Base-by-base conservation (phyloP, 2,113 vertebrate genomes). In the Halichoerus grypus region DNA sequence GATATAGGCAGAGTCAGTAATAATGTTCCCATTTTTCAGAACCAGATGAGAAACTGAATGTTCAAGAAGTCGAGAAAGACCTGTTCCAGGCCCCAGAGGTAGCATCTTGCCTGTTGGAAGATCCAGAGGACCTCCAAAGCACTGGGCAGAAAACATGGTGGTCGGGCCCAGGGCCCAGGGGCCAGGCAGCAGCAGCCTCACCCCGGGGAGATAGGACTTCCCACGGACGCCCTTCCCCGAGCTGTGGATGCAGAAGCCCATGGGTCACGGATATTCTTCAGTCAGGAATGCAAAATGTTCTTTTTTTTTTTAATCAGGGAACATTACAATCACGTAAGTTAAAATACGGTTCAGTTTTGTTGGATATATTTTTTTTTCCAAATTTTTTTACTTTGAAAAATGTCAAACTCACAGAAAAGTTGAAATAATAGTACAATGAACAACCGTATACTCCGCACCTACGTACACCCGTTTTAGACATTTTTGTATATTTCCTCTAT, bases 171-270 rank as follows among this genome's bases (percentile, higher is more conserved):
- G 22, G 12, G 4, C 39, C 39, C 22, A 4, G 24, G 24, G 71
- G 10, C 36, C 1, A 10, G 12, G 6, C 13, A 7, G 42, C 39
- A 8, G 26, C 2, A 4, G 42, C 74, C 24, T 24, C 26, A 4
- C 42, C 26, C 21, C 0, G 39, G 22, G 67, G 18, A 71, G 67
- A 21, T 42, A 5, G 39, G 39, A 42, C 11, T 3, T 6, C 36
- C 69, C 10, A 1, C 22, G 4, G 39, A 42, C 3, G 71, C 36
- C 71, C 36, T 42, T 1, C 3, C 71, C 42, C 0, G 2, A 18
- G 15, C 51, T 1, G n/a, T 2, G 53, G 53, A 33, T 2, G 4
- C 28, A n/a, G 53, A 72, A 46, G 24, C 13, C 2, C 1, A 6
- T 15, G 28, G 26, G 42, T 33, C 55, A 10, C 7, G 8, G 31